Percentiles rank a stretch among this genome's conserved stretches.
Evolutionary conservation across 2,113 vertebrate genomes (phyloP).

Genomic region (Solenodon paradoxus): DNA sequence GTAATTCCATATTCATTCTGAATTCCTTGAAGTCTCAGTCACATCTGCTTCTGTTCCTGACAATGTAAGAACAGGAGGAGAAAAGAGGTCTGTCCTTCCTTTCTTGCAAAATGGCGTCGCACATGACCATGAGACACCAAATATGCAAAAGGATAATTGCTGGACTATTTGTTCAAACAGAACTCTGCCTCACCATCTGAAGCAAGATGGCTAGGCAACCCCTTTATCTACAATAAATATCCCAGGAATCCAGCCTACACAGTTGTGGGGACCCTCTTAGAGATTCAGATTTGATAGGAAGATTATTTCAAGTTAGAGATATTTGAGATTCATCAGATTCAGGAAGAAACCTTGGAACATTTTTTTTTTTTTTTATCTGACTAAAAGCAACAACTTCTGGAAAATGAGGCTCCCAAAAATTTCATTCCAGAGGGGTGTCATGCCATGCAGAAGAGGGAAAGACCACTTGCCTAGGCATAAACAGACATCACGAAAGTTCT

Average conservation of each 20-base stretch:
- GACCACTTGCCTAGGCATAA: too few relatives aligned
- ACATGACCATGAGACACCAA: neutral
- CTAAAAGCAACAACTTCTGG: neutral
- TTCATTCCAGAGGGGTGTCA: too few relatives aligned
- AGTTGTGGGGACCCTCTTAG: neutral
- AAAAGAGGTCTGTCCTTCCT: neutral
- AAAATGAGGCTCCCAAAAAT: neutral
- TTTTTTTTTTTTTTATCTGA: neutral
- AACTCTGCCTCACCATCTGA: neutral
- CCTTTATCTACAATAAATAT: neutral
- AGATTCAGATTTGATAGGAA: neutral
- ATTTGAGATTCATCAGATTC: neutral
- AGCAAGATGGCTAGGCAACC: neutral
- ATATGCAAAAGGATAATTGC: neutral
- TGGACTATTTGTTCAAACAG: neutral
- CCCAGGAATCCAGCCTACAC: neutral
- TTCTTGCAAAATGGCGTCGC: neutral
- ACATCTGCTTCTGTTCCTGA: neutral
- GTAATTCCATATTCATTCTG: neutral
- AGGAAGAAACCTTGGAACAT: neutral
- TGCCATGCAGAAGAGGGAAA: too few relatives aligned
- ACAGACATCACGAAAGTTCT: neutral
- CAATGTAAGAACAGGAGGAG: neutral
- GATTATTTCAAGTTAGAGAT: neutral
- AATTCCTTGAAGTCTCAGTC: neutral